These are phyloP conservation scores for Osmoderma eremita DNA, from an alignment of 2,888 invertebrate genomes.

Conservation along the genomic window DNA sequence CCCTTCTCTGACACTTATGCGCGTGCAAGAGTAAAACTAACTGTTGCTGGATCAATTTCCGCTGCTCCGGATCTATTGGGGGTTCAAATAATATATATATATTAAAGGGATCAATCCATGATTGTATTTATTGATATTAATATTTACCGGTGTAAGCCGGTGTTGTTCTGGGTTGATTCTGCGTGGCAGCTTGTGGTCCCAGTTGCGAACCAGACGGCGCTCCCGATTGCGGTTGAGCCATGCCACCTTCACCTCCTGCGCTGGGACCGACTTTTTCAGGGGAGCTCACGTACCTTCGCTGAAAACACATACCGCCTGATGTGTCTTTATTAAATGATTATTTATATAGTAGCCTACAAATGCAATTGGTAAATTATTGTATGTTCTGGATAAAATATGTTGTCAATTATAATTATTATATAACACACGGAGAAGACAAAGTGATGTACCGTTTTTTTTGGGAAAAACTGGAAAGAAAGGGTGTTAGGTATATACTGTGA, in stretches of 20 bases:
- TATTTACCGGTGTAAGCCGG: conserved; percentile 62
- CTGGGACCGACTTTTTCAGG: conserved; percentile 64
- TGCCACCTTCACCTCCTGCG: conserved; percentile 71
- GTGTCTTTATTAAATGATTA: no score
- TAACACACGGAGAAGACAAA: no score
- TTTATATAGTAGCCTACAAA: no score
- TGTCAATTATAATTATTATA: no score
- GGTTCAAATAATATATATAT: no score
- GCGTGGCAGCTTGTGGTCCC: conserved; percentile 68
- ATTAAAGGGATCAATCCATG: background rate
- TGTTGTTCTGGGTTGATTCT: conserved; percentile 64
- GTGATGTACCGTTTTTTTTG: no score
- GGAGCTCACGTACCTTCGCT: conserved; percentile 56
- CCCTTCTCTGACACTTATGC: conserved; percentile 97
- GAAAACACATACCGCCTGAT: conserved; percentile 53
- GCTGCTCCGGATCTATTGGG: conserved; percentile 87
- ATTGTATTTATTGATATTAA: no score
- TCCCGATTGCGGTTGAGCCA: conserved; percentile 80
- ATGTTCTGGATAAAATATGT: no score
- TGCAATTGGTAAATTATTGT: no score
- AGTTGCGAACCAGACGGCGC: conserved; percentile 73
- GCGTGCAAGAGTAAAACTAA: conserved; percentile 96
- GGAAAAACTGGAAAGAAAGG: no score
- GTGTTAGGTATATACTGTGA: no score
- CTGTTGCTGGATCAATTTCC: conserved; percentile 98